These are phyloP conservation scores for Harpegnathos saltator DNA, from an alignment of 1,140 invertebrate genomes.

Conservation along the genomic window DNA sequence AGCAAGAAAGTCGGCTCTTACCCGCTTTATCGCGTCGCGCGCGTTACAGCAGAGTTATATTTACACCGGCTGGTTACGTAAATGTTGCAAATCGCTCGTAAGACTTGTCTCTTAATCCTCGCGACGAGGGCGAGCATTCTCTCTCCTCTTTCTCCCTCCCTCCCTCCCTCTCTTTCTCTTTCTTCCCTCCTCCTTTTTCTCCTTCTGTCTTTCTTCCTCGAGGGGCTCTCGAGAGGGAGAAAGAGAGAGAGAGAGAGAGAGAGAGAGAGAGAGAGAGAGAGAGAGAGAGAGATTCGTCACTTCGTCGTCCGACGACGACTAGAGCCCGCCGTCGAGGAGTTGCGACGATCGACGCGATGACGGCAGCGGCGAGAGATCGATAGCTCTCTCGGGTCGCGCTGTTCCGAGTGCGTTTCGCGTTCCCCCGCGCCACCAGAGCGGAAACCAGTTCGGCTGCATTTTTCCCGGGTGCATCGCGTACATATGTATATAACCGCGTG, in stretches of 20 bases:
- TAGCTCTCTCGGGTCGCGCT: slow-evolving; percentile 8
- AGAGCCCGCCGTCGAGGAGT: background rate
- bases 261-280: no score
- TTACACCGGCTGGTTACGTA: slow-evolving; percentile 8
- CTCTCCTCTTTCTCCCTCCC: no score
- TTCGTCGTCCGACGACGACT: background rate
- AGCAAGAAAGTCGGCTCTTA: slow-evolving; percentile 19
- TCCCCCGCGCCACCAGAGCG: slow-evolving; percentile 7
- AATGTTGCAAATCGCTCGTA: slow-evolving; percentile 40
- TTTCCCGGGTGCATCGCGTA: slow-evolving; percentile 7
- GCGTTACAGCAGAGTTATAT: slow-evolving; percentile 32
- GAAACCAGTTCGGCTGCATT: slow-evolving; percentile 39
- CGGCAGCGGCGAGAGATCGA: background rate
- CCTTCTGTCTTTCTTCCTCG: no score
- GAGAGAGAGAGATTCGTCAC: background rate
- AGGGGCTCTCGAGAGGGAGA: no score
- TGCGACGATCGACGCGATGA: background rate
- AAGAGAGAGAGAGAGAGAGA: no score
- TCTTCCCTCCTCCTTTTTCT: no score
- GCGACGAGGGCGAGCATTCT: background rate
- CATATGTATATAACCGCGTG: no score
- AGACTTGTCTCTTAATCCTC: slow-evolving; percentile 4
- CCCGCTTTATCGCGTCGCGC: background rate
- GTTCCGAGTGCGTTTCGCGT: background rate
- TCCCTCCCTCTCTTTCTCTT: no score